Evolutionary conservation across 2,797 vertebrate species (phyloP).

Genomic region (Holocentrus rufus): DNA sequence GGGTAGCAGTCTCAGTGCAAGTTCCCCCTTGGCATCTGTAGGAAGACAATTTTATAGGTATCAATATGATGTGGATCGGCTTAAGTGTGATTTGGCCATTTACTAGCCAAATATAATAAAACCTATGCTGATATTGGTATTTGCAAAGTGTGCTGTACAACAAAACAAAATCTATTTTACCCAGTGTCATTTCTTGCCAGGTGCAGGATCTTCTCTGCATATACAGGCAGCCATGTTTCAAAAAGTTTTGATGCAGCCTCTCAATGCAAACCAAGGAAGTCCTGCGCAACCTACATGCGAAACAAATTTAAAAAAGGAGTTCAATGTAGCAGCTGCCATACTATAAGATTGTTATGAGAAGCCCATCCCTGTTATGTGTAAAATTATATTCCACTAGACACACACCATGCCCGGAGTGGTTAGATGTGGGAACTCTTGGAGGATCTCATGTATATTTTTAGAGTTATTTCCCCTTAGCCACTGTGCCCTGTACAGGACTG

Average conservation of each 20-base stretch:
- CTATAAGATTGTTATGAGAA: background rate
- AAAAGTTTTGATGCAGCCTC: background rate
- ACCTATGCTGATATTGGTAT: background rate
- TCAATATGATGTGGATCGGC: background rate
- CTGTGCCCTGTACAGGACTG: too few relatives aligned
- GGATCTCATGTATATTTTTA: too few relatives aligned
- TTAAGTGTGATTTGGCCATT: background rate
- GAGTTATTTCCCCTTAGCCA: too few relatives aligned
- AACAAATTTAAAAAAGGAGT: background rate
- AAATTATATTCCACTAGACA: background rate
- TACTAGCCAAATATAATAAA: constrained; percentile 1
- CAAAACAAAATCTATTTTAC: background rate
- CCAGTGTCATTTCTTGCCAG: background rate
- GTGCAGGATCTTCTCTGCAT: background rate
- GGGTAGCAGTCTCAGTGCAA: too few relatives aligned
- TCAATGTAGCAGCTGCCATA: background rate
- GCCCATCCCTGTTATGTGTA: background rate
- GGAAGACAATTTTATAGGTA: background rate
- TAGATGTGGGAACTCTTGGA: too few relatives aligned
- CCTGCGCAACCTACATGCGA: background rate
- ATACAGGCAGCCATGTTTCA: background rate
- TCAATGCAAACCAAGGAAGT: background rate
- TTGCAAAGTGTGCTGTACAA: background rate
- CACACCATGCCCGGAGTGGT: too few relatives aligned
- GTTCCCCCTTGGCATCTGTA: too few relatives aligned